These are phyloP conservation scores for Watersipora subatra DNA, from an alignment of 1,140 invertebrate genomes.

Conservation along the genomic window DNA sequence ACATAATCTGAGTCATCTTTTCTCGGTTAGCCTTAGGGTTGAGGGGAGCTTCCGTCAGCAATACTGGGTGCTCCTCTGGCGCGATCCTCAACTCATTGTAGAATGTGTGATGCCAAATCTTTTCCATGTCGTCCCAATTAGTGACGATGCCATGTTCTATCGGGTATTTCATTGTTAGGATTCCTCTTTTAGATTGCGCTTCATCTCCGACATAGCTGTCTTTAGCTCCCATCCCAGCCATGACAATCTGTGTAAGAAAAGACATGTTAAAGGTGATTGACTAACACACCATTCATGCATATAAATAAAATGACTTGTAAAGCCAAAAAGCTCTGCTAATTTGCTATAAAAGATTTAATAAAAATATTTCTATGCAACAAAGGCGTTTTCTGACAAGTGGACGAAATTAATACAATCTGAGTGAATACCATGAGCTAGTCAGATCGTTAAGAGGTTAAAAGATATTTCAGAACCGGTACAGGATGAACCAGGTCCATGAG, in stretches of 20 bases:
- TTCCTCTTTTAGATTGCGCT: constrained; percentile 57
- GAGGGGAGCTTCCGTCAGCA: constrained; percentile 78
- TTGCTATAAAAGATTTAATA: not conserved
- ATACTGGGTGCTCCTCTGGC: constrained; percentile 80
- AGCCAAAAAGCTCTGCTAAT: not conserved
- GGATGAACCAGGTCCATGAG: too few species aligned
- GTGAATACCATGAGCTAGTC: too few species aligned
- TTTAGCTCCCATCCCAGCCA: constrained; percentile 42
- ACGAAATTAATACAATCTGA: too few species aligned
- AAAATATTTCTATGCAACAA: not conserved
- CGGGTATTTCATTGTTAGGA: constrained; percentile 45
- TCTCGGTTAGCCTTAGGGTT: constrained; percentile 48
- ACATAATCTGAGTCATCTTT: constrained; percentile 44
- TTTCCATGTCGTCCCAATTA: constrained; percentile 66
- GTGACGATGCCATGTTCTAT: constrained; percentile 47
- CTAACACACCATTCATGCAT: not conserved
- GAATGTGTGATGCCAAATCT: constrained; percentile 68
- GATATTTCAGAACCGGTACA: too few species aligned
- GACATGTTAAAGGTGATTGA: not conserved
- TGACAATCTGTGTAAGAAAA: constrained; percentile 11
- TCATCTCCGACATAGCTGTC: constrained; percentile 45
- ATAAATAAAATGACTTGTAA: not conserved
- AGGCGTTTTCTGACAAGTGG: not conserved
- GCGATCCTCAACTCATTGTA: constrained; percentile 80
- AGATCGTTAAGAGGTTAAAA: too few species aligned